Conservation (phyloP, 2,113 vertebrate genomes). For the Plectropomus leopardus region DNA sequence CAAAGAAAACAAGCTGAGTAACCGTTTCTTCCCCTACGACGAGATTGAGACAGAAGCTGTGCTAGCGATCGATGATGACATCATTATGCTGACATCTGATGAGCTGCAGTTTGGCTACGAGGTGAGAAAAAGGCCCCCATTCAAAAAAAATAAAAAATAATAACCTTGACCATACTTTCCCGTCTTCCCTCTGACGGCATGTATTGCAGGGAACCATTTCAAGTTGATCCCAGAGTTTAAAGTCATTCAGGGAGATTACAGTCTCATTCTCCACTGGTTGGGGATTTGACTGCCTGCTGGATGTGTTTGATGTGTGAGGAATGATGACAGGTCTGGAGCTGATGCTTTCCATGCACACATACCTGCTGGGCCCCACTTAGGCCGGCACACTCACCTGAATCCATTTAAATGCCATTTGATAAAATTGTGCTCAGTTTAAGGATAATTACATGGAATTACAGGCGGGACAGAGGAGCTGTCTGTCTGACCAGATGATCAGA, state of each 20-base stretch:
- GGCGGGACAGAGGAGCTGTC: constrained; percentile 62
- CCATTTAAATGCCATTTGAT: constrained; percentile 83
- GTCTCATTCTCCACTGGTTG: constrained; percentile 54
- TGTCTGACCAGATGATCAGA: constrained; percentile 52
- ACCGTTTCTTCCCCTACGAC: constrained; percentile 98
- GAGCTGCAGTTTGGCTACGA: constrained; percentile 99
- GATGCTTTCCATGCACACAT: constrained; percentile 76
- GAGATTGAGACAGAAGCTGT: constrained; percentile 98
- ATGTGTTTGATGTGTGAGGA: constrained; percentile 78
- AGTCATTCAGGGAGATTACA: constrained; percentile 67
- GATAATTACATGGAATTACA: constrained; percentile 82
- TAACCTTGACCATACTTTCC: constrained; percentile 24
- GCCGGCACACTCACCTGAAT: constrained; percentile 79
- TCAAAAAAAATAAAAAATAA: background rate
- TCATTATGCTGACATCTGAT: constrained; percentile 98
- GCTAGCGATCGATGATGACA: constrained; percentile 97
- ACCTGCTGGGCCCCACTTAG: constrained; percentile 50
- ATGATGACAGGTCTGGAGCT: constrained; percentile 74
- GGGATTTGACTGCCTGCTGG: constrained; percentile 55
- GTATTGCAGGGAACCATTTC: constrained; percentile 52
- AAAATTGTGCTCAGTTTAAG: constrained; percentile 84
- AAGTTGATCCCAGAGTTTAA: constrained; percentile 71
- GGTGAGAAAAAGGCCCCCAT: constrained; percentile 78
- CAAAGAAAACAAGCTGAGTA: constrained; percentile 97
- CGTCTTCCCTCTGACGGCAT: constrained; percentile 22